Percentiles rank a stretch among this genome's conserved stretches.
These are phyloP conservation scores for Lysiphlebus fabarum DNA, from an alignment of 1,140 invertebrate species.

Conservation along the genomic window DNA sequence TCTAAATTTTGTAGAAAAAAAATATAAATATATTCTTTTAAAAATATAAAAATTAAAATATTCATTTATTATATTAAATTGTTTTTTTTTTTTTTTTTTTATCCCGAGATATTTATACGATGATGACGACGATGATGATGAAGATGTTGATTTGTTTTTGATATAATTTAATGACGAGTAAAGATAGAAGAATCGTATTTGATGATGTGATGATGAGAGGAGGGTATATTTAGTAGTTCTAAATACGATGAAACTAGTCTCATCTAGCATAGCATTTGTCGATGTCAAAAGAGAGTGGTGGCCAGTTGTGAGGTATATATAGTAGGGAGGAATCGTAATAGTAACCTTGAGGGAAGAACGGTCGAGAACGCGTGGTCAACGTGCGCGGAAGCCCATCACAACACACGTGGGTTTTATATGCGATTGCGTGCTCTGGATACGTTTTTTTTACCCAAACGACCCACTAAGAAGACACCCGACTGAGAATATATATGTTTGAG, in stretches of 20 bases:
- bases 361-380: slow-evolving; percentile 25
- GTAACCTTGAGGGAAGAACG: slow-evolving; percentile 44
- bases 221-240: slow-evolving; percentile 11
- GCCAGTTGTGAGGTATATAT: slow-evolving; percentile 31
- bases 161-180: too few species aligned
- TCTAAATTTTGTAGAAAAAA: slow-evolving; percentile 13
- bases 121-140: too few species aligned
- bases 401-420: slow-evolving; percentile 1
- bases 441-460: slow-evolving; percentile 1
- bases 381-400: slow-evolving; percentile 14
- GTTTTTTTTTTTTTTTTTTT: too few species aligned
- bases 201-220: too few species aligned
- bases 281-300: slow-evolving; percentile 37
- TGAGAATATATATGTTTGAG: too few species aligned
- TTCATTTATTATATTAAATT: too few species aligned
- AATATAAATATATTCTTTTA: too few species aligned
- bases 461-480: not conserved
- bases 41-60: too few species aligned
- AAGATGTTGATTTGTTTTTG: too few species aligned
- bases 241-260: slow-evolving; percentile 9
- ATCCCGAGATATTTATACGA: too few species aligned
- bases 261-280: not conserved
- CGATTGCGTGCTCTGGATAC: slow-evolving; percentile 1
- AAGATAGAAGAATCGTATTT: too few species aligned
- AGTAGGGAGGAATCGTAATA: slow-evolving; percentile 39